Base-by-base conservation (phyloP, 2,797 vertebrate species). In the Pantherophis alleghaniensis region DNA sequence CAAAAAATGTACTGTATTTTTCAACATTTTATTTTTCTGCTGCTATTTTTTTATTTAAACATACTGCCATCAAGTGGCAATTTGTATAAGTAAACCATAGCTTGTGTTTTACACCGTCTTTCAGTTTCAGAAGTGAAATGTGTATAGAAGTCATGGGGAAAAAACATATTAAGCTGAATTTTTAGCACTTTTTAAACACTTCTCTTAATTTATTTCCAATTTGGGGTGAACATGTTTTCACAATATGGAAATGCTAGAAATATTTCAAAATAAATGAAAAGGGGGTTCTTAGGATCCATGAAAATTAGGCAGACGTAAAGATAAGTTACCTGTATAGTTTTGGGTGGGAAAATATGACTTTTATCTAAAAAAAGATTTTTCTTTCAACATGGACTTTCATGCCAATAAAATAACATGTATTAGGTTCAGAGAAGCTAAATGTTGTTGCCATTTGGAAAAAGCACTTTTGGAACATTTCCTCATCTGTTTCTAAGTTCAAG, bases 41-140 rank as follows among this genome's bases (percentile, higher is more conserved):
- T 87, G 42, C 22, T 28, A 24, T 56, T 53, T 79, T 79, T 97
- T 96, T 94, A 28, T 96, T 97, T 98, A 97, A 97, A 95, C 96
- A 97, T 97, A 96, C 97, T 98, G 98, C 98, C 98, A 98, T 96
- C 98, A 97, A 97, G 97, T 95, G 98, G 96, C 55, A 88, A 5
- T 90, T 94, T 69, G 22, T 12, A 0, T 93, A 94, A 92, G 89
- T 94, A 83, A 92, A 93, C 11, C 87, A 28, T 0, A 22, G 53
- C 53, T 95, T 63, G 56, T 55, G 13, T 88, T 14, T 61, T 57
- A 24, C 37, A 55, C 13, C 32, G 55, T 55, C 16, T 74, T 90
- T 22, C 7, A 55, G 3, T 86, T 83, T 24, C 59, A 14, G 24
- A 0, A 74, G 24, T 1, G 89, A 86, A n/a, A 55, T 56, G 0